Evolutionary conservation across 2,888 invertebrate genomes (phyloP).

Genomic region (Parnassius orleans): DNA sequence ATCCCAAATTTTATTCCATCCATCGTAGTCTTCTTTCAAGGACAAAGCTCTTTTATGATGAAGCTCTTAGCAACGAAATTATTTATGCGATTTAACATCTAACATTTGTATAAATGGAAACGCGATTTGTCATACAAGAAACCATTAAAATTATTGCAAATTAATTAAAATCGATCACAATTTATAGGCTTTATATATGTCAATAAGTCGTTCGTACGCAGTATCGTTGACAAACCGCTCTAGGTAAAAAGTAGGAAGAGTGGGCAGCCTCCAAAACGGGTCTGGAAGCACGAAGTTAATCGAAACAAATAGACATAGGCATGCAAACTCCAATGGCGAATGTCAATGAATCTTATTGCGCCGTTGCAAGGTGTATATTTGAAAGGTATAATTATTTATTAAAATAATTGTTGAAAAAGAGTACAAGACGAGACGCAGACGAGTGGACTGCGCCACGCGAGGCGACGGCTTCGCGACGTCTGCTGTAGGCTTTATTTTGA

Average conservation of each 20-base stretch:
- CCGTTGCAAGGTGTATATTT: conserved; percentile 34
- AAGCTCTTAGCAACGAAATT: conserved; percentile 1
- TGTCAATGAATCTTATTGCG: conserved; percentile 31
- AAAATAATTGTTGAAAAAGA: conserved; percentile 35
- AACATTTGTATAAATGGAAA: conserved; percentile 7
- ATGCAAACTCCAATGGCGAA: conserved; percentile 33
- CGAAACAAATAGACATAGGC: conserved; percentile 39
- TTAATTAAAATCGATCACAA: conserved; percentile 47
- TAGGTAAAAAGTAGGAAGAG: conserved; percentile 40
- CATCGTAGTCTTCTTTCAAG: neutral
- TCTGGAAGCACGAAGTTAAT: conserved; percentile 35
- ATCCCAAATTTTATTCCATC: neutral
- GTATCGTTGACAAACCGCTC: conserved; percentile 34
- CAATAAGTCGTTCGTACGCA: conserved; percentile 37
- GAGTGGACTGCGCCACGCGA: conserved; percentile 25
- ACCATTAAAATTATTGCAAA: conserved; percentile 26
- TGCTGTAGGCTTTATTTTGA: conserved; percentile 29
- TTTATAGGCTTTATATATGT: conserved; percentile 49
- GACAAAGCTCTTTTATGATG: neutral
- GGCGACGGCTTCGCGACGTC: conserved; percentile 12
- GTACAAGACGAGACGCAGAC: conserved; percentile 12
- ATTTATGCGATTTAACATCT: conserved; percentile 8
- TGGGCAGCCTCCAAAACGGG: conserved; percentile 41
- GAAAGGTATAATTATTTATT: conserved; percentile 27
- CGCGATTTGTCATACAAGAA: conserved; percentile 2